A percentile compares a stretch with the other conserved stretches of the same genome.
Evolutionary conservation across 2,113 vertebrate species (phyloP).

Genomic region (Micromys minutus): DNA sequence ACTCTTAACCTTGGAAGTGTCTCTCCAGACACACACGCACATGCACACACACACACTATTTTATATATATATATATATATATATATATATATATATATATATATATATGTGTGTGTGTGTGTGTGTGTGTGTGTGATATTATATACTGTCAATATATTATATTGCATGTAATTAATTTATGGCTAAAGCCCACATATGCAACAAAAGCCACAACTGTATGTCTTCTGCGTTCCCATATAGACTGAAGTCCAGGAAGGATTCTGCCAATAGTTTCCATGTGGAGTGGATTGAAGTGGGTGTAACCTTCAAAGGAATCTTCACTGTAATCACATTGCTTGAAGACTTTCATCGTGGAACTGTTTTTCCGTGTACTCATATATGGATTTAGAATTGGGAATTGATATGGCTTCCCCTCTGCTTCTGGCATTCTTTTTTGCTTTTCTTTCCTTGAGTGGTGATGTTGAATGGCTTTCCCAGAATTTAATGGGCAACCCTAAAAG

Average conservation of each 20-base stretch:
- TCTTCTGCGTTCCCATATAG: neutral
- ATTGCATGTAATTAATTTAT: neutral
- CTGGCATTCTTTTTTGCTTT: slow-evolving; percentile 32
- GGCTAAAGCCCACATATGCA: neutral
- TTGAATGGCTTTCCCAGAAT: neutral
- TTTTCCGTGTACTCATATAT: neutral
- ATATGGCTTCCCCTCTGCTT: neutral
- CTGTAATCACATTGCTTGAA: neutral
- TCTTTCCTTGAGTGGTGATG: neutral
- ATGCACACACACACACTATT: no score
- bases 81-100: no score
- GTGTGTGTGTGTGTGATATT: no score
- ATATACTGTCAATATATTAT: no score
- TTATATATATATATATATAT: no score
- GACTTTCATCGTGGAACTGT: neutral
- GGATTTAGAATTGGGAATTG: neutral
- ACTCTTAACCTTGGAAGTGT: neutral
- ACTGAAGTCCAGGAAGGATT: neutral
- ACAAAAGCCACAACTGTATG: neutral
- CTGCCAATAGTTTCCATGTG: neutral
- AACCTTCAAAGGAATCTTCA: neutral
- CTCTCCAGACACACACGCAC: neutral
- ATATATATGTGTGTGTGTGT: no score
- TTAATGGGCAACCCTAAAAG: neutral
- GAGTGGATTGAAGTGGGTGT: no score